Evolutionary conservation across 2,113 vertebrate species (phyloP).

Genomic region (Gallinago media): DNA sequence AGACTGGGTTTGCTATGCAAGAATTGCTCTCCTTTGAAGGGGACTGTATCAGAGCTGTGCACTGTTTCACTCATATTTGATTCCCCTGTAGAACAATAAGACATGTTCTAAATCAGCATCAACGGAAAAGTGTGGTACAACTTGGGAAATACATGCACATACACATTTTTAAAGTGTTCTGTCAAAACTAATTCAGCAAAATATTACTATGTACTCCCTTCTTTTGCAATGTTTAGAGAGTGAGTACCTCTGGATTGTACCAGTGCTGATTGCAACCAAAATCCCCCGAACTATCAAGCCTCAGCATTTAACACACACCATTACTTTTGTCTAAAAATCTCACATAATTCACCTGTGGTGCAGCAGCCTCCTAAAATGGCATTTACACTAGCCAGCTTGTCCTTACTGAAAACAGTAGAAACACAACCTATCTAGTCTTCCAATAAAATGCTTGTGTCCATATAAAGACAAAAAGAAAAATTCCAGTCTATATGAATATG

Average conservation of each 20-base stretch:
- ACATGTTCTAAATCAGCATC: background rate
- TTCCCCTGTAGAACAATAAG: background rate
- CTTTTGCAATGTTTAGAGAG: background rate
- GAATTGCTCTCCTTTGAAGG: background rate
- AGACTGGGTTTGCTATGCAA: background rate
- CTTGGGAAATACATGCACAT: background rate
- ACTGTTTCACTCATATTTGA: background rate
- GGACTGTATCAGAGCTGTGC: background rate
- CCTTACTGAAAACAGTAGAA: background rate
- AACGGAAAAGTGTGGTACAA: background rate
- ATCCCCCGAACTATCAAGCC: background rate
- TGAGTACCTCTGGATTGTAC: background rate
- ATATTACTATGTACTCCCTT: background rate
- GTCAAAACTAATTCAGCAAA: background rate
- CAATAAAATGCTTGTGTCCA: background rate
- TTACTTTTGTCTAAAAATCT: background rate
- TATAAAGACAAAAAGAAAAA: background rate
- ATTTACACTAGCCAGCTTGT: background rate
- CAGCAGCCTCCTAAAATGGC: background rate
- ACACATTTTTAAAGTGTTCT: background rate
- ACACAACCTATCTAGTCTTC: background rate
- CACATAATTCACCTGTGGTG: background rate
- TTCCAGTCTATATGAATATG: background rate
- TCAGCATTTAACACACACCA: background rate
- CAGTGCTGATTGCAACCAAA: background rate